Percentiles rank a stretch among this genome's conserved stretches.
phyloP scores from a whole-genome alignment of 2,113 vertebrate genomes.

The Coryphaenoides rupestris region DNA sequence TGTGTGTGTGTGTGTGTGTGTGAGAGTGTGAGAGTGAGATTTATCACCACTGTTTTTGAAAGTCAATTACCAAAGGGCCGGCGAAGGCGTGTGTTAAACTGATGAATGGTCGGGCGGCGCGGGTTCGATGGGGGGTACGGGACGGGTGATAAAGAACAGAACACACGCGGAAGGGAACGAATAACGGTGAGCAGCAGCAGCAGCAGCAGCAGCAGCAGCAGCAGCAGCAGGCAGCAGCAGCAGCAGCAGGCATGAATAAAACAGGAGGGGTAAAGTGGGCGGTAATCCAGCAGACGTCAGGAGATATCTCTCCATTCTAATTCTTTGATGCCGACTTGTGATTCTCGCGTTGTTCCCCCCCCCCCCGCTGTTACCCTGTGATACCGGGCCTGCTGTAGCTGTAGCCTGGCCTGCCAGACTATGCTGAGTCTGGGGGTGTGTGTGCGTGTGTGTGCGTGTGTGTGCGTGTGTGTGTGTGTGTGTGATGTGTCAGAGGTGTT shows the following conservation, averaged over 20 bases:
- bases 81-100: conserved; percentile 24
- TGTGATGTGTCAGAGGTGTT: background rate
- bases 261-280: conserved; percentile 21
- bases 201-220: too few species aligned
- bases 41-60: conserved; percentile 38
- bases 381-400: too few species aligned
- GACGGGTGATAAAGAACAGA: conserved; percentile 26
- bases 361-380: background rate
- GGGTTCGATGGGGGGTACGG: conserved; percentile 5
- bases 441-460: background rate
- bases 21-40: conserved; percentile 11
- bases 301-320: background rate
- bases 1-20: too few species aligned
- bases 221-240: too few species aligned
- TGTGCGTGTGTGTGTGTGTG: background rate
- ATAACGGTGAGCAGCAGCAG: too few species aligned
- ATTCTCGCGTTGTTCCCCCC: background rate
- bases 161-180: conserved; percentile 11
- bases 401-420: background rate
- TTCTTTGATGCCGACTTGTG: conserved; percentile 3
- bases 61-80: conserved; percentile 35
- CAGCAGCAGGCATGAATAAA: conserved; percentile 43
- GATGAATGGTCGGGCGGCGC: conserved; percentile 28
- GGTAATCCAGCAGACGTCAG: conserved; percentile 16
- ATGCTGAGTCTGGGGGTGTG: background rate